Evolutionary conservation across 2,888 invertebrate species (phyloP), one percentile per base, ranked within the genome.

Genomic region (Halictus ligatus): DNA sequence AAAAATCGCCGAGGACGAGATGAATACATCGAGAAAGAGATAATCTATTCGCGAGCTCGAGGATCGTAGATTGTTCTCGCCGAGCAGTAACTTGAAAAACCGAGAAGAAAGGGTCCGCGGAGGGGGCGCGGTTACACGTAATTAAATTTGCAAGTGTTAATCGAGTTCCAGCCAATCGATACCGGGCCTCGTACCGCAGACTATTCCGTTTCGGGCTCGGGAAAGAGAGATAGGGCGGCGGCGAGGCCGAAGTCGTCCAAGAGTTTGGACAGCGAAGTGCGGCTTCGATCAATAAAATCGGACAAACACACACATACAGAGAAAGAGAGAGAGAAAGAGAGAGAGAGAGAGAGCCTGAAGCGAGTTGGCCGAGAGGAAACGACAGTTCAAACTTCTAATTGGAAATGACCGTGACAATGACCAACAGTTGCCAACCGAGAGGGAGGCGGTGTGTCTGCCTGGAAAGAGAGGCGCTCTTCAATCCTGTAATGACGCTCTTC

Each of bases 71-170:
- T 54, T 54, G 21, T 54, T 54, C 54, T 54, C 54, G 54, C 21
- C 72, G 75, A 74, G 50, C 67, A 25, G 29, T 18, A 46, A 69
- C 67, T 64, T 35, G 67, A 29, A 35, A 46, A 75, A 60, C 69
- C 43, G 43, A 35, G 13, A 50, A 35, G 25, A 71, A 75, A 78
- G 58, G 64, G 13, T 76, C 64, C 76, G 50, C 71, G 69, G 69
- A 43, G 77, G 79, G 48, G 71, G 29, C 80, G 82, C 81, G 81
- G 88, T 89, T 83, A 89, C 76, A 78, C 87, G 91, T 93, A 92
- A 93, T 93, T 92, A 91, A 92, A 93, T 93, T 92, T 90, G 88
- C 92, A 89, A 91, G 89, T 89, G 90, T 92, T 92, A 91, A 92
- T 92, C 90, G 89, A 91, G 88, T 92, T 92, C 77, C 78, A 85